Conservation (phyloP, 2,113 vertebrate species). For the Podarcis raffonei region DNA sequence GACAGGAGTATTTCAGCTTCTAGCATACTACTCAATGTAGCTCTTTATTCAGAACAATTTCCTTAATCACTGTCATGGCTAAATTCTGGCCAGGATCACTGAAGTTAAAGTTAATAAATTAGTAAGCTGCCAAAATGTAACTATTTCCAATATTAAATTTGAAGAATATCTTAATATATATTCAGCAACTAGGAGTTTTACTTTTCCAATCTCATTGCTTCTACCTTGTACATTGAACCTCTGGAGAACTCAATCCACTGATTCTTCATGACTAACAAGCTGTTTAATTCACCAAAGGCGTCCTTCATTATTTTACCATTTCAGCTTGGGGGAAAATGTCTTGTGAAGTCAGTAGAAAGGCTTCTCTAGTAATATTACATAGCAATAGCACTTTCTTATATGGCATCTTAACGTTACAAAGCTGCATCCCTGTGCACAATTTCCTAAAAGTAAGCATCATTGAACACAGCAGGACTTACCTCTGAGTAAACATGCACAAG, state of each 20-base stretch:
- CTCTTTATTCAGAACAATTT: constrained; percentile 50
- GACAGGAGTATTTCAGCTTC: constrained; percentile 1
- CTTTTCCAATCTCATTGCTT: constrained; percentile 62
- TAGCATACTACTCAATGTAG: constrained; percentile 23
- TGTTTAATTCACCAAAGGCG: constrained; percentile 69
- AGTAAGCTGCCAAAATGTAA: constrained; percentile 56
- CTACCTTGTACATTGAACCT: constrained; percentile 48
- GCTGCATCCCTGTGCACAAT: not conserved
- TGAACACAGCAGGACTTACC: too few relatives aligned
- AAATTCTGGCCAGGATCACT: constrained; percentile 44
- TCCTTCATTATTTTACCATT: constrained; percentile 65
- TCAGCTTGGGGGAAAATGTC: constrained; percentile 48
- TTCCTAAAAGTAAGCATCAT: too few relatives aligned
- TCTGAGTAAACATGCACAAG: not conserved
- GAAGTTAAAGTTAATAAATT: constrained; percentile 54
- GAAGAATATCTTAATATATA: constrained; percentile 59
- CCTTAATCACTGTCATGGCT: constrained; percentile 45
- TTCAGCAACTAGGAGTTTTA: constrained; percentile 58
- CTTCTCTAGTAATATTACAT: constrained; percentile 28
- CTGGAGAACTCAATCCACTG: constrained; percentile 55
- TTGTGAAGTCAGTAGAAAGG: constrained; percentile 52
- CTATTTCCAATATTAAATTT: constrained; percentile 38
- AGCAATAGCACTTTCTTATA: constrained; percentile 11
- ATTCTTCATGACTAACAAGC: constrained; percentile 68
- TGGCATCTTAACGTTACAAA: not conserved